Base-by-base conservation (phyloP, 2,888 invertebrate genomes). In the Chaitophorus viminalis region DNA sequence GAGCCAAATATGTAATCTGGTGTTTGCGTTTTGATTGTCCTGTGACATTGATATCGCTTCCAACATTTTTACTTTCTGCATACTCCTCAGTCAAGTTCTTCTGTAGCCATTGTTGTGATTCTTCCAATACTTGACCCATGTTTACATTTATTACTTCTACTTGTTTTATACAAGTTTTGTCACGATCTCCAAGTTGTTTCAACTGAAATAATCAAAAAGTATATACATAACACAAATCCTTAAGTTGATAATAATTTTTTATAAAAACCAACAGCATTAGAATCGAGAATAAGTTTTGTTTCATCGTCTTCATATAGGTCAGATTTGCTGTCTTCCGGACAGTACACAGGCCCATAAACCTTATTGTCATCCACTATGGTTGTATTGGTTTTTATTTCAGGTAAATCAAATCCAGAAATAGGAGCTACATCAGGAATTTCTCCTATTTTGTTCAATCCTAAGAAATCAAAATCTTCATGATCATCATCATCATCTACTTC, bases 1-100 rank as follows among this genome's bases (percentile, higher is more conserved):
- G 95, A 36, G 98, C 98, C 90, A 99, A 93, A 92, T 98, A 98
- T 1, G 98, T 98, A 90, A 99, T 98, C 93, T 99, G 98, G 93
- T 99, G 98, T 92, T 98, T 98, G 90, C 95, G 93, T 90, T 94
- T 94, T 86, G 96, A 96, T 90, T 93, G 93, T n/a, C 94, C 94
- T 0, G 95, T 95, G 90, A 92, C 92, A 88, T 90, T 91, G 90
- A 91, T 91, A 90, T 91, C 86, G 90, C 91, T 91, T 90, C 90
- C 82, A 93, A 92, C 90, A 92, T 93, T 89, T 83, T 89, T 89
- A 74, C 83, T 83, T 87, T 90, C 90, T 88, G 92, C 92, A 91
- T 93, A 94, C 92, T 93, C 94, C 89, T 96, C 95, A 89, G 95
- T 95, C 70, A 96, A 91, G 0, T 96, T 95, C 90, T 96, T 96